Evolutionary conservation across 2,888 invertebrate genomes (phyloP), one percentile per base, ranked within the genome.

Genomic region (Orthosia cruda): DNA sequence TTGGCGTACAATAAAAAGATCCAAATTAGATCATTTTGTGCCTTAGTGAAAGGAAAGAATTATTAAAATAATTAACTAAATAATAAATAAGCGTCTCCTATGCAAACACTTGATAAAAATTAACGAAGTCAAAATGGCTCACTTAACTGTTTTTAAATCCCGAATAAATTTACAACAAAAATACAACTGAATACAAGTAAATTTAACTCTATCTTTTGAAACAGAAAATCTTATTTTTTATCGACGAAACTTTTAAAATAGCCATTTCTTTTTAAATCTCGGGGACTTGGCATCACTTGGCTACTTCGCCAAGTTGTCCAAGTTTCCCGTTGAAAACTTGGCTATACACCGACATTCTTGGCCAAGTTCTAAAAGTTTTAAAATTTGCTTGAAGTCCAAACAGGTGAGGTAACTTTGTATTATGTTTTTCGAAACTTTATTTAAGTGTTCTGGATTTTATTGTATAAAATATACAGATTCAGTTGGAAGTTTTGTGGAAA

Each of bases 291-390:
- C 74, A 73, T 77, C 84, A 75, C 77, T 80, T 81, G 80, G 79
- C 85, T 67, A 81, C 69, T 77, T 78, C 23, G 70, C 72, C 74
- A 71, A 80, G 62, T 74, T 2, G n/a, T 45, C 59, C 68, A 74
- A 86, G 75, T 85, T 80, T 67, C 55, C 62, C 77, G 71, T 69
- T 40, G 50, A 45, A 59, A 81, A 86, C 87, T 87, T 88, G 76
- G 77, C 78, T 52, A 69, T 71, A 78, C 77, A 72, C 61, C 65
- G 61, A 63, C 77, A 87, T 84, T 78, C 73, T 47, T 70, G 16
- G 74, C 32, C 54, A 74, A 84, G 64, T 84, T 87, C 78, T 69
- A 69, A 82, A 74, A 83, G 57, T 81, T 86, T 77, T 64, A 75
- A 80, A 87, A 80, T 86, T 76, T n/a, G 20, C 32, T 64, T 50